Evolutionary conservation across 2,888 invertebrate species (phyloP).

Genomic region (Dione vanillae): DNA sequence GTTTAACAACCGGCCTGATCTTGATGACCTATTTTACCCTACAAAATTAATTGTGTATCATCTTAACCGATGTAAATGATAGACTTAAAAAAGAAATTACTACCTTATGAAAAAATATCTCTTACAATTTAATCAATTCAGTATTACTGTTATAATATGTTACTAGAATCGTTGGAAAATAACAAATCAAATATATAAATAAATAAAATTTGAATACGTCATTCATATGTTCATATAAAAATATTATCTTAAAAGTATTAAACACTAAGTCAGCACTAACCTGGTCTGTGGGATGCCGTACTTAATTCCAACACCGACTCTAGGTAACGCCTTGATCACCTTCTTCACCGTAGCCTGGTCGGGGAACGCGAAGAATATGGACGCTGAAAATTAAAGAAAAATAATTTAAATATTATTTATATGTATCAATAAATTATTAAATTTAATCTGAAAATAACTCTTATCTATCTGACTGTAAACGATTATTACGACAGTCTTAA

Average conservation of each 20-base stretch:
- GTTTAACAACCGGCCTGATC: too few species aligned
- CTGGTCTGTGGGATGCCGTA: slow-evolving; percentile 99
- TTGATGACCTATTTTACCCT: too few species aligned
- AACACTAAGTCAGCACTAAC: slow-evolving; percentile 76
- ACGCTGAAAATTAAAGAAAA: slow-evolving; percentile 86
- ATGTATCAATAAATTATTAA: background rate
- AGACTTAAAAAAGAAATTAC: too few species aligned
- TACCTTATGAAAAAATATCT: background rate
- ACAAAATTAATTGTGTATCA: too few species aligned
- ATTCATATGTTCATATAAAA: too few species aligned
- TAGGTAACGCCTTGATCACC: slow-evolving; percentile 98
- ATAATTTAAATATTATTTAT: slow-evolving; percentile 51
- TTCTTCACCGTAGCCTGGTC: slow-evolving; percentile 99
- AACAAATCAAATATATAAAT: too few species aligned
- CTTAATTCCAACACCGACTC: slow-evolving; percentile 99
- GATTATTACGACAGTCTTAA: too few species aligned
- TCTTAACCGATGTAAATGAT: too few species aligned
- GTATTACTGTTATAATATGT: background rate
- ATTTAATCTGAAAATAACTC: too few species aligned
- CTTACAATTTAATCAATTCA: background rate
- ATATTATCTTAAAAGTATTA: background rate
- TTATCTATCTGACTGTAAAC: too few species aligned
- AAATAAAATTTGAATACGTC: too few species aligned
- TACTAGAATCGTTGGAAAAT: too few species aligned
- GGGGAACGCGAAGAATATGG: slow-evolving; percentile 99